A percentile compares a stretch with the other conserved stretches of the same genome.
These are phyloP conservation scores for Perdita meconis DNA, from an alignment of 2,888 invertebrate species.

Conservation along the genomic window DNA sequence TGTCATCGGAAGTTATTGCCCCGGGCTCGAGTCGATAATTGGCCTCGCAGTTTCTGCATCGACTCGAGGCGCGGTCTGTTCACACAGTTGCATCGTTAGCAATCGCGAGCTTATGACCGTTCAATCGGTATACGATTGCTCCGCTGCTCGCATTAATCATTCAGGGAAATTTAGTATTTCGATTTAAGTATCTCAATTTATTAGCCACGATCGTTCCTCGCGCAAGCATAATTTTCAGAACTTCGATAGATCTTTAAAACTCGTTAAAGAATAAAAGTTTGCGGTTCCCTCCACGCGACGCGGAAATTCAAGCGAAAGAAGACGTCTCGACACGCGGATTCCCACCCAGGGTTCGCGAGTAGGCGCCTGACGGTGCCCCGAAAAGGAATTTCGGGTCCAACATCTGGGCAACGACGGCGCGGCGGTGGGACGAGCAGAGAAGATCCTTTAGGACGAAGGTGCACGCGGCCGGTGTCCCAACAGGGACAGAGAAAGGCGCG, in stretches of 20 bases:
- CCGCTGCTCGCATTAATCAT: no score
- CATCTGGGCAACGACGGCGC: constrained; percentile 43
- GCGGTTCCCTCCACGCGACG: neutral
- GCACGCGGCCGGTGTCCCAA: constrained; percentile 64
- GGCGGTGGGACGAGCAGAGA: constrained; percentile 28
- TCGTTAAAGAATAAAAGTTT: no score
- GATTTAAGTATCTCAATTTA: no score
- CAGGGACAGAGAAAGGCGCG: constrained; percentile 72
- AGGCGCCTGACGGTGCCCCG: constrained; percentile 3
- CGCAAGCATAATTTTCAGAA: no score
- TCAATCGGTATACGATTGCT: no score
- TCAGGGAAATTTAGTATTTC: no score
- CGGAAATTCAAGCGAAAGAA: neutral
- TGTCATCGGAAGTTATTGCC: constrained; percentile 42
- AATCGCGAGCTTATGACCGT: no score
- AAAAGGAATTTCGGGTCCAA: constrained; percentile 28
- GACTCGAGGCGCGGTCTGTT: no score
- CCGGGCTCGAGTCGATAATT: neutral
- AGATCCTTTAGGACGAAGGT: constrained; percentile 52
- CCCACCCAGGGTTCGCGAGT: neutral
- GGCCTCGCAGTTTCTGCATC: no score
- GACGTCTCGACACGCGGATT: neutral
- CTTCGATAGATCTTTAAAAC: no score
- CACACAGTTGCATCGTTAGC: no score
- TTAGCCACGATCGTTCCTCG: no score